These are phyloP conservation scores for Campoletis raptor DNA, from an alignment of 2,888 invertebrate genomes.

Conservation along the genomic window DNA sequence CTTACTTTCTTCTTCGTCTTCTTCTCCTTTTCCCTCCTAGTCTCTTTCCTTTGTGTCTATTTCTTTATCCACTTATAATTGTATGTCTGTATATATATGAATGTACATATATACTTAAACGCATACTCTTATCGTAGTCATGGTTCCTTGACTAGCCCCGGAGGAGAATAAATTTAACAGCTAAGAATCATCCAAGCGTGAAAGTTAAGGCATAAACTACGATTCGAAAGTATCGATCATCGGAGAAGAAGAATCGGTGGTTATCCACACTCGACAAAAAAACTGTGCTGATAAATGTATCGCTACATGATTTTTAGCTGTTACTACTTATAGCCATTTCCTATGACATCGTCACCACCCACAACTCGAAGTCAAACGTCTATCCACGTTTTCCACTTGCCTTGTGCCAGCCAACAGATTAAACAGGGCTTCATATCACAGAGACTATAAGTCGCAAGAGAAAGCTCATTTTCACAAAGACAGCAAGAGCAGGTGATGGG, in stretches of 20 bases:
- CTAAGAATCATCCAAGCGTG: slow-evolving; percentile 43
- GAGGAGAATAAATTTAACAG: slow-evolving; percentile 52
- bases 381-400: slow-evolving; percentile 1
- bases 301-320: slow-evolving; percentile 9
- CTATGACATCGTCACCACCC: neutral
- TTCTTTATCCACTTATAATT: slow-evolving; percentile 6
- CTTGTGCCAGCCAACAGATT: neutral
- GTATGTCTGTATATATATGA: neutral
- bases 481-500: neutral
- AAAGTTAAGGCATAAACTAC: slow-evolving; percentile 17
- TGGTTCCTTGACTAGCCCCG: slow-evolving; percentile 27
- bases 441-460: slow-evolving; percentile 24
- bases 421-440: slow-evolving; percentile 11
- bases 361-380: slow-evolving; percentile 31
- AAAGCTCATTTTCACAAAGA: slow-evolving; percentile 42
- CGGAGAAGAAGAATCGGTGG: slow-evolving; percentile 13
- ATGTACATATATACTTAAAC: neutral
- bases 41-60: slow-evolving; percentile 25
- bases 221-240: neutral
- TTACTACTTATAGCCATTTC: slow-evolving; percentile 40
- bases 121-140: neutral
- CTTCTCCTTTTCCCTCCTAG: slow-evolving; percentile 30
- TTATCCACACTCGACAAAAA: slow-evolving; percentile 7
- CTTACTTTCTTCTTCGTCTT: slow-evolving; percentile 25
- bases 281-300: neutral